Base-by-base conservation (phyloP, 2,888 invertebrate species). In the Prostheceraeus crozeri region DNA sequence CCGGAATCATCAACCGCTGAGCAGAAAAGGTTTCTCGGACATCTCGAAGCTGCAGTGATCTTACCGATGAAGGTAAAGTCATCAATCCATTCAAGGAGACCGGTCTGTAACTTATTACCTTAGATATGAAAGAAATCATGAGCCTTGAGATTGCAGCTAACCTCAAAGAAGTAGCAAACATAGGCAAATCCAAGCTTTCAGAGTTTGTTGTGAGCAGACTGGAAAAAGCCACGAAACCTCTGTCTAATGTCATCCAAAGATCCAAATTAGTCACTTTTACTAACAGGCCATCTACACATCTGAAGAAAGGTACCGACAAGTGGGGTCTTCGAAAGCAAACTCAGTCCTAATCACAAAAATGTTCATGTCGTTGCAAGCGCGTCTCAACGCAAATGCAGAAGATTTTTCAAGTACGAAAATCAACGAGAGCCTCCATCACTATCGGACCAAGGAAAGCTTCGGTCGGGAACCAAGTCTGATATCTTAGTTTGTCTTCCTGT, bases 341-440 rank as follows among this genome's bases (percentile, higher is more conserved):
- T n/a, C 52, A 51, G 52, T 27, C 30, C 52, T 51, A 19, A 51
- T 51, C 52, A 54, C 55, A 14, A 54, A 23, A 25, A 14, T 54
- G 55, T 54, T 54, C 51, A 45, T 54, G 48, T 54, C 55, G 11
- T 21, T 54, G 21, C 55, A 54, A 52, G 55, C 52, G 25, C 40
- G 40, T 40, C 6, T 19, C 40, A 6, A 40, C 21, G 40, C 40
- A 40, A 23, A 40, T 40, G 40, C 40, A 40, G 40, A 40, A 16
- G 40, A 40, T 40, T 40, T 40, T 40, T 40, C 40, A 40, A 40
- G 19, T 40, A 40, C 40, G 40, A 40, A 40, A 40, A 40, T 40
- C 40, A 40, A 23, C 40, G 40, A 14, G 40, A 40, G 19, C 40
- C 6, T 40, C 40, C 40, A 40, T 40, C 40, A 40, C 40, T 40